These are phyloP conservation scores for Sinohyriopsis cumingii DNA, from an alignment of 2,888 invertebrate species.

Conservation along the genomic window DNA sequence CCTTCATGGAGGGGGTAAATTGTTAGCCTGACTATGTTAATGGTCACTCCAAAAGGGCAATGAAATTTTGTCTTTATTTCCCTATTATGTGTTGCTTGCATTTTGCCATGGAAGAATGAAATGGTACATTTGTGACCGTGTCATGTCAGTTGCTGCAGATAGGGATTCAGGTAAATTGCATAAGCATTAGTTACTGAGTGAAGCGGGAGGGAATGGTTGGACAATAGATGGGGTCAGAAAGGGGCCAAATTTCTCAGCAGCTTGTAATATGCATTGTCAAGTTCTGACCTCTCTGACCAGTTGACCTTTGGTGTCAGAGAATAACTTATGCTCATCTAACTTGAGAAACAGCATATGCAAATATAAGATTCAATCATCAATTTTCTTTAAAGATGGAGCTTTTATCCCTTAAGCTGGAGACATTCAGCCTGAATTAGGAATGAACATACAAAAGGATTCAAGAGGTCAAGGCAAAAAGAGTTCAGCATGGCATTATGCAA, in stretches of 20 bases:
- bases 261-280: not conserved
- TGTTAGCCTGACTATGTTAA: too few species aligned
- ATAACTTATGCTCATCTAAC: too few species aligned
- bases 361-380: too few species aligned
- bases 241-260: not conserved
- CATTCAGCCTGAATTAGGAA: too few species aligned
- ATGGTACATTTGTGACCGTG: not conserved
- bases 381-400: too few species aligned
- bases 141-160: not conserved
- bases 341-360: too few species aligned
- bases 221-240: not conserved
- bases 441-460: too few species aligned
- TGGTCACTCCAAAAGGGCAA: not conserved
- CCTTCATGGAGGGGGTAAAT: not conserved
- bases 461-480: too few species aligned
- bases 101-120: not conserved
- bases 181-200: too few species aligned
- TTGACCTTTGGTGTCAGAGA: not conserved
- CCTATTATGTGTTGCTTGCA: not conserved
- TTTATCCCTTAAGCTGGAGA: too few species aligned
- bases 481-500: too few species aligned
- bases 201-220: not conserved
- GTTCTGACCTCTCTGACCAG: not conserved
- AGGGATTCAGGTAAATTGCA: too few species aligned
- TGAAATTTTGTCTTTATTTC: constrained; percentile 3